Base-by-base conservation (phyloP, 2,797 vertebrate genomes). In the Myotis findleyi region DNA sequence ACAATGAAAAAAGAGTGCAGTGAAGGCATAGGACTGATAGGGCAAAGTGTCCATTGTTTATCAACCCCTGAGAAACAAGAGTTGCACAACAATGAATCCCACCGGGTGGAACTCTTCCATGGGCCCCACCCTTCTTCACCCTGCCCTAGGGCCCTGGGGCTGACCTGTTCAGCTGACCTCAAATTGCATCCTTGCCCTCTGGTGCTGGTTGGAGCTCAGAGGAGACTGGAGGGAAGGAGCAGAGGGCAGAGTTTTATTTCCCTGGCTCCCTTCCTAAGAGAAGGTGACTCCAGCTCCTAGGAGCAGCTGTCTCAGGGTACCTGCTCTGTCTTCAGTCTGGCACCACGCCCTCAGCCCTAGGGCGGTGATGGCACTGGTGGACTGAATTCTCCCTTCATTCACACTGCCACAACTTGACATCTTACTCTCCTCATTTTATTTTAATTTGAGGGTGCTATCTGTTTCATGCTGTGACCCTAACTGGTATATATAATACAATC, bases 91-190 rank as follows among this genome's bases (percentile, higher is more conserved):
- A 33, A 44, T n/a, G 55, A 84, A 6, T 12, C 38, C 33, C 47
- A 77, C 2, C 3, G 0, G 11, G 5, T 7, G 10, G 49, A 10
- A 41, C 6, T 2, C 20, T 77, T 7, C 71, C 30, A 1, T 0
- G 0, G 75, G 18, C 18, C 4, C 47, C 0, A 0, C 14, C 59
- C 16, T 16, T 47, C 20, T 77, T 20, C 38, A 36, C 33, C 44
- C 47, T 55, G 30, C 11, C 11, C 41, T 25, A 0, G 0, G 7
- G 16, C 12, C 3, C 41, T 7, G 18, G 59, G 62, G 2, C 49
- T 25, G 21, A 27, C 44, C 51, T 33, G 21, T 5, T 14, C 27
- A 25, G 3, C 30, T 6, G 7, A 3, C 27, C 8, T 53, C 38
- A 33, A 12, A 25, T n/a, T 2, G 20, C 10, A 66, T 12, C 30